Base-by-base conservation (phyloP, 2,113 vertebrate species). In the Neodontobutis hainanensis region DNA sequence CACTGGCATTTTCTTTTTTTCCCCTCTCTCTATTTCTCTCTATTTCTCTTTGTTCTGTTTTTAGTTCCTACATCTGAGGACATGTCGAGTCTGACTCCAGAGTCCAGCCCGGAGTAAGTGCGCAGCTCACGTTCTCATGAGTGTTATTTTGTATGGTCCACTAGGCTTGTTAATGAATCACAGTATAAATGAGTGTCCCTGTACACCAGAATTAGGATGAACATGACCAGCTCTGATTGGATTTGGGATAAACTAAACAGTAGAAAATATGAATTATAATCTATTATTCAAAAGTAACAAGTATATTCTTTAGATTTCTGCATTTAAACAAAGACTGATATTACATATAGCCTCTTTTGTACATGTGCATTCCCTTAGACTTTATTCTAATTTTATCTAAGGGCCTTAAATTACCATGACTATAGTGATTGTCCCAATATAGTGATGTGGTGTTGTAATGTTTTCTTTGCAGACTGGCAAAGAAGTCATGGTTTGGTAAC, bases 401-500 rank as follows among this genome's bases (percentile, higher is more conserved):
- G 12, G 3, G 38, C 38, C 2, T 5, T 40, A 5, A 6, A 8
- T 40, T 6, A 40, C 5, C 5, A 8, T 40, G 38, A 40, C 38
- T 4, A 40, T 46, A 14, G 5, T 14, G 5, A 46, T 50, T n/a
- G n/a, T n/a, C n/a, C n/a, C n/a, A n/a, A n/a, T n/a, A n/a, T n/a
- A n/a, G 5, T 14, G 5, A 46, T 50, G 15, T 50, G 15, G n/a
- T n/a, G 5, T 48, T 8, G 5, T 56, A 7, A 34, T 59, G 32
- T 36, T 55, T 55, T 55, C 14, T 11, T 32, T 34, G 35, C 78
- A 97, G 95, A 86, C 89, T 96, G 84, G 95, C 95, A 8, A 97
- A 97, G 88, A 94, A 94, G 73, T 97, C 95, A 2, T 97, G 95
- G 95, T 97, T 97, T 60, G 95, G 95, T 62, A 96, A 96, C 89